These are phyloP conservation scores for Bugulina stolonifera DNA, from an alignment of 2,888 invertebrate species.

Conservation along the genomic window DNA sequence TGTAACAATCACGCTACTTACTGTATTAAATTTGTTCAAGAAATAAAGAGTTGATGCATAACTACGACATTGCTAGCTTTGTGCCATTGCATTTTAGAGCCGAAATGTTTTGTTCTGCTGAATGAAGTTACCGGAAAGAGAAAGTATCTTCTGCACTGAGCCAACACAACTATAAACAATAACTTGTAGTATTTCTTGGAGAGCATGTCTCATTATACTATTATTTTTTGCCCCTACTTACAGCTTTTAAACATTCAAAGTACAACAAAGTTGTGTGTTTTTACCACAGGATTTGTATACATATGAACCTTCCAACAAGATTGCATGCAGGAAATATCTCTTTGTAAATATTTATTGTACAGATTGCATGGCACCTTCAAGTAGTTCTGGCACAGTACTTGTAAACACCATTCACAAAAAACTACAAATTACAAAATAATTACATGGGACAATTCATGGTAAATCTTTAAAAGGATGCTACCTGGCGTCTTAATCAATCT, in stretches of 20 bases:
- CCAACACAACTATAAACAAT: too few species aligned
- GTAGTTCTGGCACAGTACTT: not conserved
- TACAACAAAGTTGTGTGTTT: constrained; percentile 1
- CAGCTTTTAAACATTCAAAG: constrained; percentile 16
- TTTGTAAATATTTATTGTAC: not conserved
- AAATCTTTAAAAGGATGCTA: not conserved
- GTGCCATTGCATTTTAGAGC: too few species aligned
- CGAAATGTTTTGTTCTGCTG: too few species aligned
- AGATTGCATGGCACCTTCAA: not conserved
- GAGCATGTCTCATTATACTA: too few species aligned
- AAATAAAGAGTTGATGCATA: too few species aligned
- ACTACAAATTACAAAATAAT: not conserved
- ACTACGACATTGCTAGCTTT: too few species aligned
- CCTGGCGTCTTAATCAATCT: not conserved
- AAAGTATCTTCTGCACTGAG: too few species aligned
- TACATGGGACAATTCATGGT: not conserved
- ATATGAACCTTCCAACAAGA: not conserved
- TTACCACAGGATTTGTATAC: not conserved
- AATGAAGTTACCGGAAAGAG: too few species aligned
- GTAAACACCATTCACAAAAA: not conserved
- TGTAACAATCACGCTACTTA: too few species aligned
- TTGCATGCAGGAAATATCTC: not conserved
- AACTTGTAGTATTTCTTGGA: too few species aligned
- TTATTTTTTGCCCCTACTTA: not conserved
- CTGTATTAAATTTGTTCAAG: too few species aligned